Percentiles rank a stretch among this genome's conserved stretches.
phyloP scores from a whole-genome alignment of 2,888 invertebrate genomes.

The Ochropleura plecta region DNA sequence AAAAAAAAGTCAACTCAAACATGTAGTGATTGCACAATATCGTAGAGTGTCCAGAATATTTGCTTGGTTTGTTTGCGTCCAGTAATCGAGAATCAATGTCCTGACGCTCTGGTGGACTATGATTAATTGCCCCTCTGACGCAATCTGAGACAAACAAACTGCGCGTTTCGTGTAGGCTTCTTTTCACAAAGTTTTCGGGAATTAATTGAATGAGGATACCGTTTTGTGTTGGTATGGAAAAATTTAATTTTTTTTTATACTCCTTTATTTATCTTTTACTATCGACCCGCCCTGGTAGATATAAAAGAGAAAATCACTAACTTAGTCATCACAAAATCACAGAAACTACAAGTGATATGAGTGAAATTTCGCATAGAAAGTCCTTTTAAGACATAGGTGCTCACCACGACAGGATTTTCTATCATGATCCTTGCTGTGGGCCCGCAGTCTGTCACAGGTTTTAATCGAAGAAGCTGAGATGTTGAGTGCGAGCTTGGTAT shows the following conservation, averaged over 20 bases:
- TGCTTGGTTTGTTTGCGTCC: conserved; percentile 62
- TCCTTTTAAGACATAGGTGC: too few species aligned
- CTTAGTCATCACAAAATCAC: too few species aligned
- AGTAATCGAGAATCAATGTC: conserved; percentile 79
- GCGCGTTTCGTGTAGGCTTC: conserved; percentile 15
- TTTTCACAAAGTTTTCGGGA: conserved; percentile 13
- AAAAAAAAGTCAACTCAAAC: neutral
- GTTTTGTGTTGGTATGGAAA: conserved; percentile 2
- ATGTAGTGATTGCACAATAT: conserved; percentile 14
- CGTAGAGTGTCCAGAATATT: conserved; percentile 33
- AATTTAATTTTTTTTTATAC: neutral
- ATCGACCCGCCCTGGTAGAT: too few species aligned
- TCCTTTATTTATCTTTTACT: neutral
- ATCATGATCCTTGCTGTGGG: too few species aligned
- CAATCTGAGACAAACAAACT: conserved; percentile 56
- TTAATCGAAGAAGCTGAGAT: too few species aligned
- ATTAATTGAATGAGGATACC: conserved; percentile 23
- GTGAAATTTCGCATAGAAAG: too few species aligned
- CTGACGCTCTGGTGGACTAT: conserved; percentile 60
- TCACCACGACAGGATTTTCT: too few species aligned
- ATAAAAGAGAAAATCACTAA: too few species aligned
- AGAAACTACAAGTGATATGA: too few species aligned
- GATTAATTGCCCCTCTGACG: conserved; percentile 74
- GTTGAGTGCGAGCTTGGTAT: too few species aligned
- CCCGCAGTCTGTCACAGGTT: too few species aligned